A percentile compares a stretch with the other conserved stretches of the same genome.
Conservation (phyloP, 1,140 invertebrate species). For the Calliphora vicina region DNA sequence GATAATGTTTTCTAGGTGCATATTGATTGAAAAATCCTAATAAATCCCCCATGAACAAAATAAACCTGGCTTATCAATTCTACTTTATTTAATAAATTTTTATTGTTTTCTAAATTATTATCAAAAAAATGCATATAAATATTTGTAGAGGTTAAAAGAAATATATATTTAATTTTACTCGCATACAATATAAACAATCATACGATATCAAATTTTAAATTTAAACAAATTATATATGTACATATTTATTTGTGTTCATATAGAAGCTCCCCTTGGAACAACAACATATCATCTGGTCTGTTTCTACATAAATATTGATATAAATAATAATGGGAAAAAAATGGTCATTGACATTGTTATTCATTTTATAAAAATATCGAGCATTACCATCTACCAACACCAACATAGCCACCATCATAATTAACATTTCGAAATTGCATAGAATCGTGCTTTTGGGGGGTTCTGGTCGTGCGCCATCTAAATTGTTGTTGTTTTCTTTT, state of each 20-base stretch:
- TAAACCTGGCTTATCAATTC: neutral
- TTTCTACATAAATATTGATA: neutral
- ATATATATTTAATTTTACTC: neutral
- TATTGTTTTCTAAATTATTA: neutral
- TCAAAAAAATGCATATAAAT: neutral
- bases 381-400: neutral
- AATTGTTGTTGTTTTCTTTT: neutral
- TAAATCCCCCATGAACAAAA: neutral
- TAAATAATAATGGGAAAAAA: neutral
- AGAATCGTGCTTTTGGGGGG: neutral
- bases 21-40: neutral
- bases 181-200: neutral
- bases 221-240: too few relatives aligned
- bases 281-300: neutral
- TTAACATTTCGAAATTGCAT: neutral
- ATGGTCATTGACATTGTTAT: neutral
- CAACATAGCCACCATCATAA: neutral
- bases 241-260: neutral
- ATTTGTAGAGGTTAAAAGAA: neutral
- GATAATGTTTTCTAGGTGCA: neutral
- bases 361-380: neutral
- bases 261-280: neutral
- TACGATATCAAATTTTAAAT: neutral
- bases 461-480: neutral
- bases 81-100: neutral